A percentile compares a stretch with the other conserved stretches of the same genome.
Conservation (phyloP, 2,797 vertebrate genomes). For the Enteromius argenteus region DNA sequence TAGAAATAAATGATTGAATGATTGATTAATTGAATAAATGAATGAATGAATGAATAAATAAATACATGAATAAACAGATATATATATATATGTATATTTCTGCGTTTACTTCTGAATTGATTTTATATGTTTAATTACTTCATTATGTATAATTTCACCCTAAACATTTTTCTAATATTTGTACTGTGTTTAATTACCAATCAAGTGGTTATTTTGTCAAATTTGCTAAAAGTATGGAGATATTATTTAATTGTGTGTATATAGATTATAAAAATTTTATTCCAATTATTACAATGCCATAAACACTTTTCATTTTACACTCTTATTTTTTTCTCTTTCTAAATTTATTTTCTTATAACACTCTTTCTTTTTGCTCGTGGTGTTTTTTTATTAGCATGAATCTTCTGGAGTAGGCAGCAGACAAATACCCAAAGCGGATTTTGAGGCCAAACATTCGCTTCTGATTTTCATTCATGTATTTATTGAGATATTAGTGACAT, state of each 20-base stretch:
- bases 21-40: too few relatives aligned
- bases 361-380: slow-evolving; percentile 32
- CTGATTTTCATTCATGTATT: slow-evolving; percentile 43
- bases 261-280: not conserved
- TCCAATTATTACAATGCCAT: not conserved
- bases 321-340: not conserved
- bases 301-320: slow-evolving; percentile 3
- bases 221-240: not conserved
- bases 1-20: too few relatives aligned
- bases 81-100: too few relatives aligned
- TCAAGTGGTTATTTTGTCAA: not conserved
- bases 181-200: not conserved
- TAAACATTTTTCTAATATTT: too few relatives aligned
- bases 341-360: slow-evolving; percentile 15
- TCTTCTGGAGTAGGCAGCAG: slow-evolving; percentile 18
- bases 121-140: too few relatives aligned
- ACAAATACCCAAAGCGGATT: slow-evolving; percentile 24
- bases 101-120: too few relatives aligned
- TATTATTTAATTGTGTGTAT: not conserved
- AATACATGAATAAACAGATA: too few relatives aligned
- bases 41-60: too few relatives aligned
- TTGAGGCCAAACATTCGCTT: slow-evolving; percentile 20
- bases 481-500: slow-evolving; percentile 56
- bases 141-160: too few relatives aligned
- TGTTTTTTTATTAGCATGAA: not conserved